Evolutionary conservation across 2,797 vertebrate genomes (phyloP).

Genomic region (Hylomyscus alleni): DNA sequence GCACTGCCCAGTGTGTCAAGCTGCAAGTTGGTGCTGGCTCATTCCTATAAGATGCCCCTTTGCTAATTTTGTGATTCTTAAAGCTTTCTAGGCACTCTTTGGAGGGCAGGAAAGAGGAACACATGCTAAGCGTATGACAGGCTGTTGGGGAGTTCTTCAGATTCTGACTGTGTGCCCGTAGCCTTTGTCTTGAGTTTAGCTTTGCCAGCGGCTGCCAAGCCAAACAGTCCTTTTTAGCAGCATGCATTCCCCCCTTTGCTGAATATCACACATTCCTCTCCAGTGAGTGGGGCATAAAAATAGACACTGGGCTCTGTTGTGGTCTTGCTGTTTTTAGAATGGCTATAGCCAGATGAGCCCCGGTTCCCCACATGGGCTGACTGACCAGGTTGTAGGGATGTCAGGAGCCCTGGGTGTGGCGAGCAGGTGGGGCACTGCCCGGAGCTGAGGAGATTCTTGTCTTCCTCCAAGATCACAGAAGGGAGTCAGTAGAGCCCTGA

Average conservation of each 20-base stretch:
- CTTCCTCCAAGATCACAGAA: neutral
- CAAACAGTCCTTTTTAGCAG: constrained; percentile 86
- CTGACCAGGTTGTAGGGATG: neutral
- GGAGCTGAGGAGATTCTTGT: neutral
- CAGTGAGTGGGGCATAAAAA: constrained; percentile 87
- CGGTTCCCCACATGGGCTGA: constrained; percentile 52
- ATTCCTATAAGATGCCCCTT: neutral
- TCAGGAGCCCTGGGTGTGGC: neutral
- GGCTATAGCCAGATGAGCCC: constrained; percentile 67
- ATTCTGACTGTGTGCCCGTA: constrained; percentile 54
- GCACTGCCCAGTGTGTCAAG: neutral
- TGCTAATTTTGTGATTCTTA: neutral
- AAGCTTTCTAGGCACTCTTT: neutral
- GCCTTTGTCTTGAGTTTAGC: constrained; percentile 79
- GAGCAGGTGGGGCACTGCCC: neutral
- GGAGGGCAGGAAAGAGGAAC: neutral
- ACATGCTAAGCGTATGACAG: constrained; percentile 21
- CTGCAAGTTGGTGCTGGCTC: fast-evolving
- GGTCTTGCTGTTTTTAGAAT: constrained; percentile 85
- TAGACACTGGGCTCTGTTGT: constrained; percentile 82
- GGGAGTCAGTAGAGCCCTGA: fast-evolving
- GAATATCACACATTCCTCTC: constrained; percentile 88
- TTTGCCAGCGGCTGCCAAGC: constrained; percentile 83
- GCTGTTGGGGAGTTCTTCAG: constrained; percentile 62
- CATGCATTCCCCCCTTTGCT: constrained; percentile 78